Conservation (phyloP, 1,140 invertebrate species). For the Chionoecetes opilio region DNA sequence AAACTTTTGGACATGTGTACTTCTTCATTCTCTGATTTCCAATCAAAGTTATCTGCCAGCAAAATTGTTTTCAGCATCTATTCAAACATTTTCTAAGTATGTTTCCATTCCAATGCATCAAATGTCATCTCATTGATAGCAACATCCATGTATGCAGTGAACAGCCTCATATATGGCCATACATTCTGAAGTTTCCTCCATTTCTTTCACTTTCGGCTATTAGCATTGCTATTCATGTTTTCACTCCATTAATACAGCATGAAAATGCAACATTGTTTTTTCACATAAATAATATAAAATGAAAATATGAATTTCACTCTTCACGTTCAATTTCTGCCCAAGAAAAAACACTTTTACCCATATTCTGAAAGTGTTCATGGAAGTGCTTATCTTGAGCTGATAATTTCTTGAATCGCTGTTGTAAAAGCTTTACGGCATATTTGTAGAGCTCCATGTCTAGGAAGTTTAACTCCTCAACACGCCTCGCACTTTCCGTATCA, state of each 20-base stretch:
- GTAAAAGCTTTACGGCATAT: conserved; percentile 95
- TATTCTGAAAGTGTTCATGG: conserved; percentile 86
- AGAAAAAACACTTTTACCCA: conserved; percentile 82
- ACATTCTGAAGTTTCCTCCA: not conserved
- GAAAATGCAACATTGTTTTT: not conserved
- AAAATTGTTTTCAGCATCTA: too few relatives aligned
- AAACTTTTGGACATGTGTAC: too few relatives aligned
- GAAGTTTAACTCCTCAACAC: conserved; percentile 92
- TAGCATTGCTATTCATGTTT: not conserved
- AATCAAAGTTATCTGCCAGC: too few relatives aligned
- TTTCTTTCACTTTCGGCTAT: not conserved
- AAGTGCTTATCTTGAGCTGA: conserved; percentile 92
- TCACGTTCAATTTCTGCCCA: conserved; percentile 82
- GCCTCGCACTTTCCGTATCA: conserved; percentile 88
- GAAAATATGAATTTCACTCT: conserved; percentile 48
- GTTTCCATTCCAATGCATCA: too few relatives aligned
- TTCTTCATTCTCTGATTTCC: too few relatives aligned
- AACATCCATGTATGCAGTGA: too few relatives aligned
- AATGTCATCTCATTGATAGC: too few relatives aligned
- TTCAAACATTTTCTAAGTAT: too few relatives aligned
- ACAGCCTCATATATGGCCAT: too few relatives aligned
- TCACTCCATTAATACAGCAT: not conserved
- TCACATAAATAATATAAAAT: not conserved
- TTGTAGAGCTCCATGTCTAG: conserved; percentile 97
- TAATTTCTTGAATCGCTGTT: conserved; percentile 92